These are phyloP conservation scores for Ophion slaviceki DNA, from an alignment of 2,888 invertebrate species.

Conservation along the genomic window DNA sequence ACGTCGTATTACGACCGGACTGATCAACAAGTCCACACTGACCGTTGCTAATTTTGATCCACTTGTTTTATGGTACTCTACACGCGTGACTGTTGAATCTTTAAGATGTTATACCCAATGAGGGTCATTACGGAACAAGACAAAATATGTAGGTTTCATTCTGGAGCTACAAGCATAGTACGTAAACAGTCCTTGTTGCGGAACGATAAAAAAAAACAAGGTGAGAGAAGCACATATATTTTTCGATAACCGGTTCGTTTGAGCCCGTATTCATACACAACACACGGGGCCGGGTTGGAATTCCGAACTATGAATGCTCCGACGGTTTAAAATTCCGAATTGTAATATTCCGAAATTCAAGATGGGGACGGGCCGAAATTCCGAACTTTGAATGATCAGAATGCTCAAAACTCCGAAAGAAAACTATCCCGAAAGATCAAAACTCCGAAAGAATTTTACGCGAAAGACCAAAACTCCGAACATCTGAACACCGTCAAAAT, in stretches of 20 bases:
- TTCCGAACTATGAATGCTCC: too few species aligned
- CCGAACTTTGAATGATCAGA: too few species aligned
- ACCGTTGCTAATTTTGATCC: slow-evolving; percentile 14
- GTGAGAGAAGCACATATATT: slow-evolving; percentile 33
- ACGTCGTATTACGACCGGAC: slow-evolving; percentile 12
- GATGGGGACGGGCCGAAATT: too few species aligned
- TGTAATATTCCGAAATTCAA: too few species aligned
- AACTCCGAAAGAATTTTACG: too few species aligned
- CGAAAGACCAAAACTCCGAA: too few species aligned
- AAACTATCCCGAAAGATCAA: too few species aligned
- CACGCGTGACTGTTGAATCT: not conserved
- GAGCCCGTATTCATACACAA: slow-evolving; percentile 17
- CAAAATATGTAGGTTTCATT: slow-evolving; percentile 17
- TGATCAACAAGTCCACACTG: not conserved
- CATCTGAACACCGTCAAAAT: too few species aligned
- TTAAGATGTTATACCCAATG: not conserved
- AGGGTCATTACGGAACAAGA: not conserved
- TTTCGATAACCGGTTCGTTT: slow-evolving; percentile 43
- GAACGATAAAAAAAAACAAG: slow-evolving; percentile 5
- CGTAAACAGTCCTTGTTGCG: not conserved
- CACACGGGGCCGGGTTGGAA: too few species aligned
- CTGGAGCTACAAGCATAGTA: slow-evolving; percentile 2
- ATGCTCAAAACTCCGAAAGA: too few species aligned
- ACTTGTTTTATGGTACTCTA: slow-evolving; percentile 13
- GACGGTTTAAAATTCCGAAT: too few species aligned